phyloP scores from a whole-genome alignment of 2,888 invertebrate species.

The Sinelater perroti region DNA sequence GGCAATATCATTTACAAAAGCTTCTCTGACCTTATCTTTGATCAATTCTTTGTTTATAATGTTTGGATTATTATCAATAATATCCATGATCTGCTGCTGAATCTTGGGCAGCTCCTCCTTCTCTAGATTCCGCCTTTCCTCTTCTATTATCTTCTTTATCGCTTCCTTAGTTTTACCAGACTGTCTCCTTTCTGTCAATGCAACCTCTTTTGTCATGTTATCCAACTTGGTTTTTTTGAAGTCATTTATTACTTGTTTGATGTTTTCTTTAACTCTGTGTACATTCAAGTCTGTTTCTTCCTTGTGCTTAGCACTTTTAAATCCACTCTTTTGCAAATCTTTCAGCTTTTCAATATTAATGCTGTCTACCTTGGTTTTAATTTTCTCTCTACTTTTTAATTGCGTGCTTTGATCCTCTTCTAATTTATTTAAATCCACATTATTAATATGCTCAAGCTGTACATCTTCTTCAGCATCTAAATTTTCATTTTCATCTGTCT shows the following conservation, averaged over 20 bases:
- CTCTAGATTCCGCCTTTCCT: constrained; percentile 60
- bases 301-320: constrained; percentile 20
- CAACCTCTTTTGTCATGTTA: constrained; percentile 37
- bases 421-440: too few relatives aligned
- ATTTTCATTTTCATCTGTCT: not conserved
- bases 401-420: too few relatives aligned
- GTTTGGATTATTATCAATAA: constrained; percentile 62
- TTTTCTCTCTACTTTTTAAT: not conserved
- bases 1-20: constrained; percentile 17
- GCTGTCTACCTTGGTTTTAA: not conserved
- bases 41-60: constrained; percentile 62
- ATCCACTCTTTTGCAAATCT: constrained; percentile 18
- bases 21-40: constrained; percentile 53
- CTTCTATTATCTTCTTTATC: constrained; percentile 53
- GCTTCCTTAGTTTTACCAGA: constrained; percentile 42
- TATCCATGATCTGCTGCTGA: constrained; percentile 61
- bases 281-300: constrained; percentile 19
- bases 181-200: constrained; percentile 24
- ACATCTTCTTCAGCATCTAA: not conserved
- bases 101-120: constrained; percentile 62
- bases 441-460: too few relatives aligned
- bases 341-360: constrained; percentile 12
- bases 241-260: constrained; percentile 32
- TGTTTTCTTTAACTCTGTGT: constrained; percentile 36
- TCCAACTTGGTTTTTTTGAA: constrained; percentile 30